phyloP scores from a whole-genome alignment of 2,888 invertebrate species.

The Ethmia dodecea region DNA sequence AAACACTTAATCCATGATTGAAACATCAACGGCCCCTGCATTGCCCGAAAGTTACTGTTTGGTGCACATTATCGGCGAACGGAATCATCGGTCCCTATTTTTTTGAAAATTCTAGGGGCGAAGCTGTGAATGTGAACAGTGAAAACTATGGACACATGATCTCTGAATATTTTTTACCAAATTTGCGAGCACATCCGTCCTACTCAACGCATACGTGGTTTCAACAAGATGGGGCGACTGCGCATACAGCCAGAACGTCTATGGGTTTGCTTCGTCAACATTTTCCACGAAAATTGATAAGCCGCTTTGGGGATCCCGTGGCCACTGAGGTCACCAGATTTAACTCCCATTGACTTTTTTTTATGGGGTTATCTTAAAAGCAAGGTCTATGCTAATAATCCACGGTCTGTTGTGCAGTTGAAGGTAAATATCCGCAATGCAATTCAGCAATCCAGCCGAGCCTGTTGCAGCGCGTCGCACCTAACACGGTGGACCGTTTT shows the following conservation, averaged over 20 bases:
- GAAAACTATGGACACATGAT: constrained; percentile 10
- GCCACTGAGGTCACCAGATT: constrained; percentile 12
- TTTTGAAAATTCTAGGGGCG: too few species aligned
- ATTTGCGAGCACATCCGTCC: constrained; percentile 12
- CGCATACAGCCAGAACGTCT: constrained; percentile 8
- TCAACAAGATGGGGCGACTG: constrained; percentile 16
- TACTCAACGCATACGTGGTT: constrained; percentile 12
- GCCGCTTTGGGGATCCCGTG: constrained; percentile 12
- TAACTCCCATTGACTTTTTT: constrained; percentile 8
- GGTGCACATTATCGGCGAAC: too few species aligned
- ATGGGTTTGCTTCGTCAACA: constrained; percentile 10
- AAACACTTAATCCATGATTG: too few species aligned
- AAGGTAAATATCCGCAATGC: constrained; percentile 22
- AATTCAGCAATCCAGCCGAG: constrained; percentile 19
- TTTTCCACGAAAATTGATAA: constrained; percentile 12
- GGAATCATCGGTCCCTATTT: too few species aligned
- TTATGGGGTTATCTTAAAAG: constrained; percentile 8
- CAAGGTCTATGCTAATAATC: constrained; percentile 10
- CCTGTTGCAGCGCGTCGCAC: constrained; percentile 12
- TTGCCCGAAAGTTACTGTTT: too few species aligned
- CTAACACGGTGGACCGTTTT: constrained; percentile 21
- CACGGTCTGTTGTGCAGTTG: constrained; percentile 13
- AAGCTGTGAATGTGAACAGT: background rate
- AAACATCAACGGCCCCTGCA: too few species aligned
- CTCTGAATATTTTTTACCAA: constrained; percentile 14